A percentile compares a stretch with the other conserved stretches of the same genome.
These are phyloP conservation scores for Cerceris rybyensis DNA, from an alignment of 2,888 invertebrate species.

Conservation along the genomic window DNA sequence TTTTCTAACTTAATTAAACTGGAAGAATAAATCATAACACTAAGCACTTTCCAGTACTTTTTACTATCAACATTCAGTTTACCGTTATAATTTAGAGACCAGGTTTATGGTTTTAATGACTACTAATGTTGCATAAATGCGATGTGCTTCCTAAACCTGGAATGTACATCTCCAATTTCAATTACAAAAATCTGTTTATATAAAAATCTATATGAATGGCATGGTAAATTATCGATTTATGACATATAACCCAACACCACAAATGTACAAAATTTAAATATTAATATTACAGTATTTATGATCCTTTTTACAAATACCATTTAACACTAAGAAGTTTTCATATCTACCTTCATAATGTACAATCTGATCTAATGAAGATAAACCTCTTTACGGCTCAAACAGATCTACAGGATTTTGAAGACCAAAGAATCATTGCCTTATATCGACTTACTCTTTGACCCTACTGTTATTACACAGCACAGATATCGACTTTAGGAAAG, in stretches of 20 bases:
- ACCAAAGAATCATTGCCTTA: constrained; percentile 16
- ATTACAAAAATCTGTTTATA: constrained; percentile 45
- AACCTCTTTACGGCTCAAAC: constrained; percentile 44
- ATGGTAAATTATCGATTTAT: constrained; percentile 50
- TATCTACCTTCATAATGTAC: constrained; percentile 67
- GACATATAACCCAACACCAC: constrained; percentile 66
- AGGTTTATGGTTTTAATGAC: constrained; percentile 27
- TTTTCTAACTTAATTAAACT: constrained; percentile 35
- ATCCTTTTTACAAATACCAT: constrained; percentile 74
- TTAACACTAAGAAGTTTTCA: constrained; percentile 69
- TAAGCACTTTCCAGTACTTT: constrained; percentile 24
- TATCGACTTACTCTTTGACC: constrained; percentile 22
- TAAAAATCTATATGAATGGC: constrained; percentile 48
- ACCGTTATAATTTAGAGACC: constrained; percentile 21
- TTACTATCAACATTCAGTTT: constrained; percentile 8
- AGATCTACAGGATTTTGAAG: constrained; percentile 40
- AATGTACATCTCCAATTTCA: constrained; percentile 71
- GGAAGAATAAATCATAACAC: constrained; percentile 33
- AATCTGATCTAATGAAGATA: constrained; percentile 56
- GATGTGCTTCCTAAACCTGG: constrained; percentile 68
- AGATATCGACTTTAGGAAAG: constrained; percentile 14
- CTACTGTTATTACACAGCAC: constrained; percentile 6
- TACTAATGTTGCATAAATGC: constrained; percentile 65
- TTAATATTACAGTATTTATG: constrained; percentile 71
- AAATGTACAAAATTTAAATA: constrained; percentile 77